Evolutionary conservation across 2,888 invertebrate species (phyloP).

Genomic region (Thera britannica): DNA sequence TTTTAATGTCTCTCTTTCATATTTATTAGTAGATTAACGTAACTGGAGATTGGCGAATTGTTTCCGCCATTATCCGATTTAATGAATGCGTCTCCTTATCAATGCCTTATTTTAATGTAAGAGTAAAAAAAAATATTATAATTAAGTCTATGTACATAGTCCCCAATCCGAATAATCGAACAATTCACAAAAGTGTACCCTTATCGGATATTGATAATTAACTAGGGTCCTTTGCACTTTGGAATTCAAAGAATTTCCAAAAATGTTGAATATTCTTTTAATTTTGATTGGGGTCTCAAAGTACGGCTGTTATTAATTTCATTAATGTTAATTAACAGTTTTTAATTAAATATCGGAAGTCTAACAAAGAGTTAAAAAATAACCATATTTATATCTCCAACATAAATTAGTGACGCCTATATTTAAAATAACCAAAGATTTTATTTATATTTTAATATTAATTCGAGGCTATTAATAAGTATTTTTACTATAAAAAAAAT

Average conservation of each 20-base stretch:
- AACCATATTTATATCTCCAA: not conserved
- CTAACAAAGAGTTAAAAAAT: not conserved
- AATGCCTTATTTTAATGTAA: conserved; percentile 30
- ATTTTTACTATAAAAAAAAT: conserved; percentile 3
- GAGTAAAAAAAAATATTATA: not conserved
- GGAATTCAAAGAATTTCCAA: not conserved
- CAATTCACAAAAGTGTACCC: too few species aligned
- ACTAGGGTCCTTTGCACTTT: not conserved
- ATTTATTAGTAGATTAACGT: conserved; percentile 3
- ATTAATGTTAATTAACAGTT: too few species aligned
- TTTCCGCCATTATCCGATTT: conserved; percentile 10
- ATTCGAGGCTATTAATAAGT: conserved; percentile 9
- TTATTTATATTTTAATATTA: conserved; percentile 15
- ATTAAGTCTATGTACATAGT: not conserved
- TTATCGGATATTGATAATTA: too few species aligned
- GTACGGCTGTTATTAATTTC: not conserved
- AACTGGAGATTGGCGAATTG: conserved; percentile 15
- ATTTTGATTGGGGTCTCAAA: not conserved
- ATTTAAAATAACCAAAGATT: conserved; percentile 30
- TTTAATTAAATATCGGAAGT: not conserved
- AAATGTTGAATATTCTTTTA: not conserved
- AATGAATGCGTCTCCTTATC: conserved; percentile 10
- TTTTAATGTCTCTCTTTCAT: conserved; percentile 17
- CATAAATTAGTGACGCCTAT: conserved; percentile 4
- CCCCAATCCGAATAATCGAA: not conserved